Conservation (phyloP, 1,140 invertebrate species). For the Bombus pascuorum region DNA sequence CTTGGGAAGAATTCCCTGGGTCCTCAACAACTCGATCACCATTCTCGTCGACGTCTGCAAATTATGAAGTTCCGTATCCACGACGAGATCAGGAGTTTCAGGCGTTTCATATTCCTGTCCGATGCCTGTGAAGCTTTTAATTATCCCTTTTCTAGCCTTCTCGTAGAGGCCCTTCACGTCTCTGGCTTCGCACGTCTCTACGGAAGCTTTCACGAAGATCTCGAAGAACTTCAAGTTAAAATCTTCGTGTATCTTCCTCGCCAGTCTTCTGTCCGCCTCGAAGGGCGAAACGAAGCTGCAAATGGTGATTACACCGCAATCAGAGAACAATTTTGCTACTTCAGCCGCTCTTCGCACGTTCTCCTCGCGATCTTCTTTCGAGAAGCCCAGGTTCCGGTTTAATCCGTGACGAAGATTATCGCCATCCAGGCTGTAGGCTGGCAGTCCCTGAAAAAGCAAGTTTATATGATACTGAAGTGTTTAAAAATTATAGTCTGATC, state of each 20-base stretch:
- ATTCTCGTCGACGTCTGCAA: slow-evolving; percentile 91
- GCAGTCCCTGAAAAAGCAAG: slow-evolving; percentile 59
- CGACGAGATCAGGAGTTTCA: slow-evolving; percentile 91
- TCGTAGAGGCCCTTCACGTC: slow-evolving; percentile 99
- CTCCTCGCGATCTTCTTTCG: slow-evolving; percentile 95
- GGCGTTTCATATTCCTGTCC: slow-evolving; percentile 97
- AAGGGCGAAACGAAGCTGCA: slow-evolving; percentile 99
- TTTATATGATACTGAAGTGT: too few relatives aligned
- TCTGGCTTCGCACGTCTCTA: slow-evolving; percentile 95
- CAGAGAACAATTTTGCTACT: slow-evolving; percentile 97
- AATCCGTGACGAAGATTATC: slow-evolving; percentile 98
- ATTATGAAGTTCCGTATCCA: slow-evolving; percentile 90
- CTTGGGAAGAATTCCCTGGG: slow-evolving; percentile 84
- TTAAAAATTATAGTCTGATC: too few relatives aligned
- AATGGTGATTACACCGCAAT: slow-evolving; percentile 95
- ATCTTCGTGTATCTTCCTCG: slow-evolving; percentile 93
- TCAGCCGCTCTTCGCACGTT: slow-evolving; percentile 98
- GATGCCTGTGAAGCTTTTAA: slow-evolving; percentile 98
- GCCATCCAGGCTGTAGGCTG: slow-evolving; percentile 97
- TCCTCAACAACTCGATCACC: slow-evolving; percentile 90
- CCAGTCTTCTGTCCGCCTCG: slow-evolving; percentile 93
- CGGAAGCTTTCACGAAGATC: slow-evolving; percentile 96
- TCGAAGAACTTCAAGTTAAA: slow-evolving; percentile 95
- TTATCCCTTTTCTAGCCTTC: slow-evolving; percentile 95
- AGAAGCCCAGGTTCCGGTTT: slow-evolving; percentile 97